Percentiles rank a stretch among this genome's conserved stretches.
These are phyloP conservation scores for Hemibagrus wyckioides DNA, from an alignment of 2,113 vertebrate species.

Conservation along the genomic window DNA sequence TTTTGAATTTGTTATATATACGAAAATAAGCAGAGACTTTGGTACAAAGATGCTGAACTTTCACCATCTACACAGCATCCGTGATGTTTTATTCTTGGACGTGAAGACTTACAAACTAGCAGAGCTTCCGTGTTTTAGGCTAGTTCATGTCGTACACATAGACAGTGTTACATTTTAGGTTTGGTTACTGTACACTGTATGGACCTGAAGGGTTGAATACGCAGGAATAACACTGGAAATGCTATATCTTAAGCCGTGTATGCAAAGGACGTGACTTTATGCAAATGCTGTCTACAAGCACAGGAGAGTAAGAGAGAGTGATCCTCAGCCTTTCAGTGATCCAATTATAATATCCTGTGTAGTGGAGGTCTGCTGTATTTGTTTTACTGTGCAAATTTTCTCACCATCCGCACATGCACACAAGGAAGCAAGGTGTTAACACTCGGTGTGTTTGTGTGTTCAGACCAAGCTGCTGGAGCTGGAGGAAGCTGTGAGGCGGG, in stretches of 20 bases:
- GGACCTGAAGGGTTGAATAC: neutral
- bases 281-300: neutral
- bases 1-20: no score
- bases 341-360: neutral
- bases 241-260: neutral
- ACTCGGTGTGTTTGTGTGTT: neutral
- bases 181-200: neutral
- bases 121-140: no score
- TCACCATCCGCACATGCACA: neutral
- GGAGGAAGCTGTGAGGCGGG: constrained; percentile 81
- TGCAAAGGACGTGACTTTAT: neutral
- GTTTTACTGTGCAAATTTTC: neutral
- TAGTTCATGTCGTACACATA: neutral
- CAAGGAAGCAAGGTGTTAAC: neutral
- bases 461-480: constrained; percentile 84
- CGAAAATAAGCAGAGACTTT: no score
- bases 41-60: no score
- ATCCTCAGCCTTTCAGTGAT: neutral
- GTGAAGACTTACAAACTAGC: neutral
- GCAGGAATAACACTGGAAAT: no score
- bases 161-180: neutral
- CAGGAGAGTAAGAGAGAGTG: neutral
- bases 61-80: neutral
- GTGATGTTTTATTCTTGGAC: neutral
- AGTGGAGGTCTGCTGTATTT: neutral